Evolutionary conservation across 1,140 invertebrate species (phyloP), one percentile per base, ranked within the genome.

Genomic region (Samia ricini): DNA sequence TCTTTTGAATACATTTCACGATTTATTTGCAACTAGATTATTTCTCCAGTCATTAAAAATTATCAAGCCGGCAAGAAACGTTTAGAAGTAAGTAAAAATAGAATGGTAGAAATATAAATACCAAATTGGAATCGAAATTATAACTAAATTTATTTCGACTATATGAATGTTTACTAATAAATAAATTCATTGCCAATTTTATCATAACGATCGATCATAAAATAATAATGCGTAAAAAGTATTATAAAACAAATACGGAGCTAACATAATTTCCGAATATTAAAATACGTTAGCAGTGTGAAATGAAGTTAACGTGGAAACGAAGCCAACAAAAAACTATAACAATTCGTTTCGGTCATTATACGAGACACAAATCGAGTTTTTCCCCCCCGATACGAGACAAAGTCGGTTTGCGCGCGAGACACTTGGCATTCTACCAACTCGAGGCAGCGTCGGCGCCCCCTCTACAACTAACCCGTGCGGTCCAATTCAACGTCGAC

Each of bases 311-410:
- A 42, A 42, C 33, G 24, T 29, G 24, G 66, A 61, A 61, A 54
- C 33, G 54, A 51, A 51, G 49, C 26, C 58, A 68, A 68, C 58
- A 68, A 63, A 63, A 64, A 61, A 57, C 55, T 60, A 69, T 63
- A 65, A 69, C 67, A 62, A 69, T 69, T 65, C 67, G 63, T 69
- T 65, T 65, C 52, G 67, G 63, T 69, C 67, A 69, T 69, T 69
- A 69, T 69, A 63, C 52, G 60, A 48, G 67, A 65, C 63, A 61
- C 67, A 69, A 69, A 69, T 69, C 67, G 67, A 65, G 67, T 69
- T 69, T 69, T 65, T 69, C 60, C 62, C 59, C 18, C 36, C 36
- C 52, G 21, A 62, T 56, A 62, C n/a, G 49, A 69, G 67, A 69
- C 67, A 69, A 65, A 62, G 67, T 65, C 63, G 59, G 59, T 62